These are phyloP conservation scores for Corythornis cristatus DNA, from an alignment of 2,113 vertebrate species.

Conservation along the genomic window DNA sequence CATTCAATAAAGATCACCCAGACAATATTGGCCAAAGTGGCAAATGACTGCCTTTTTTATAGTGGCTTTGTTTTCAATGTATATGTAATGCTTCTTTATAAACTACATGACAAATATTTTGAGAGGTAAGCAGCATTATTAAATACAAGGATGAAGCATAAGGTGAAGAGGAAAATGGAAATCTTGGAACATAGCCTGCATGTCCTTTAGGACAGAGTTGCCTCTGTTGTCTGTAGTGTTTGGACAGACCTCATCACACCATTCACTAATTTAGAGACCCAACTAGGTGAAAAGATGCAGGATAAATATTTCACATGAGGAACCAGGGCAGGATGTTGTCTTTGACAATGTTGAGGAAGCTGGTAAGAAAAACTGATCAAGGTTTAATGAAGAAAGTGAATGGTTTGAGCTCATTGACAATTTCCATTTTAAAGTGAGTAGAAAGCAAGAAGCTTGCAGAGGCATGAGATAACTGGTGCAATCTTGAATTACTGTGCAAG, in stretches of 20 bases:
- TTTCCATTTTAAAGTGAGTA: neutral
- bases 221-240: neutral
- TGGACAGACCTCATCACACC: neutral
- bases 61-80: neutral
- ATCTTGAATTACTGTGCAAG: neutral
- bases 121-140: neutral
- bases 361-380: neutral
- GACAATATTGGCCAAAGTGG: neutral
- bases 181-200: neutral
- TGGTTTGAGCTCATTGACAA: neutral
- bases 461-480: neutral
- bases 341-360: neutral
- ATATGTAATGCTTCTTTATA: neutral
- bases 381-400: neutral
- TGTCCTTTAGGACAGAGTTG: neutral
- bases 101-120: neutral
- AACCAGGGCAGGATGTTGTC: neutral
- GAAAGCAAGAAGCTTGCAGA: neutral
- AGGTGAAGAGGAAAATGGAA: neutral
- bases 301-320: neutral
- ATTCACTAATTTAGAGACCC: neutral
- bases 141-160: neutral
- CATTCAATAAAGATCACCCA: conserved; percentile 54
- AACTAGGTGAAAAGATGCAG: neutral
- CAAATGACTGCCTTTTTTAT: neutral